These are phyloP conservation scores for Montipora efflorescens DNA, from an alignment of 64 coral and sea anemone genomes.

Conservation along the genomic window DNA sequence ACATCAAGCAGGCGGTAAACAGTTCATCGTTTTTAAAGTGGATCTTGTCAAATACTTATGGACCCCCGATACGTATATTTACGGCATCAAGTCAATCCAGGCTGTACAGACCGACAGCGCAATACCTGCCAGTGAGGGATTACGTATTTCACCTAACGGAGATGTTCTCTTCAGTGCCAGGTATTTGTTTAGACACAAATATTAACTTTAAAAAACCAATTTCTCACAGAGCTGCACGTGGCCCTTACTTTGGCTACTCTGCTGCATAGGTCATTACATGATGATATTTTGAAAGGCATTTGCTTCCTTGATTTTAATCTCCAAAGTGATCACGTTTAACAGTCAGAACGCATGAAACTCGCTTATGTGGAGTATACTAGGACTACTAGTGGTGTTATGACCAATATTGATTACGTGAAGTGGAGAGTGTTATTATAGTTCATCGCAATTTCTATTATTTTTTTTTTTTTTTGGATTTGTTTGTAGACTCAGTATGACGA, in stretches of 20 bases:
- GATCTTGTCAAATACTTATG: constrained; percentile 68
- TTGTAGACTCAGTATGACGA: constrained; percentile 63
- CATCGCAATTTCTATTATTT: not conserved
- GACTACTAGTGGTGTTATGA: too few relatives aligned
- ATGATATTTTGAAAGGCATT: too few relatives aligned
- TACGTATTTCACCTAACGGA: constrained; percentile 79
- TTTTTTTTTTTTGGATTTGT: not conserved
- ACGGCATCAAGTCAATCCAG: constrained; percentile 70
- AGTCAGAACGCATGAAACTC: too few relatives aligned
- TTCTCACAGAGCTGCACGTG: too few relatives aligned
- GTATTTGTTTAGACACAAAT: not conserved
- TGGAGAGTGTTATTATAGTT: not conserved
- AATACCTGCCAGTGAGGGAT: constrained; percentile 75
- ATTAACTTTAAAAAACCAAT: too few relatives aligned
- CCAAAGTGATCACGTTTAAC: too few relatives aligned
- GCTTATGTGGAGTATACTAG: too few relatives aligned
- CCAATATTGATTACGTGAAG: too few relatives aligned
- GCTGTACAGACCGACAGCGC: constrained; percentile 43
- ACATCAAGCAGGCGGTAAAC: constrained; percentile 27
- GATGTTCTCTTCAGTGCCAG: constrained; percentile 69
- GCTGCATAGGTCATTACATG: too few relatives aligned
- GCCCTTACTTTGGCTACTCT: too few relatives aligned
- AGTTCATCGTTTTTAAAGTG: constrained; percentile 70
- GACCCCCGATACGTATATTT: constrained; percentile 84
- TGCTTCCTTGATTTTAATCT: too few relatives aligned